These are phyloP conservation scores for Threskiornis aethiopicus DNA, from an alignment of 2,797 vertebrate genomes.

Conservation along the genomic window DNA sequence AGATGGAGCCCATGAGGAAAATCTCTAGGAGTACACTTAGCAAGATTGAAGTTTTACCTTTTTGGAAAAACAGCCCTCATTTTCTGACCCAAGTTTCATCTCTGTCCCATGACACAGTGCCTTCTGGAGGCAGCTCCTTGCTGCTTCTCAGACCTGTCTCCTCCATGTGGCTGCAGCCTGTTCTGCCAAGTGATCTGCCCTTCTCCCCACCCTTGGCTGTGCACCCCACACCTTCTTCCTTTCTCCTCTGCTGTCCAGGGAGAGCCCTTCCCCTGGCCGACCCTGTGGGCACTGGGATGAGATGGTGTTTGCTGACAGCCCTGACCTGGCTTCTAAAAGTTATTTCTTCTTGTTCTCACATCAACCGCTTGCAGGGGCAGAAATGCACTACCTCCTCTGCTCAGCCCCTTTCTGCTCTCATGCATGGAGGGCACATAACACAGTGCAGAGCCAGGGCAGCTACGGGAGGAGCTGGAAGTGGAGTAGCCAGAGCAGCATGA, in stretches of 20 bases:
- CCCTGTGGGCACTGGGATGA: not conserved
- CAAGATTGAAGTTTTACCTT: not conserved
- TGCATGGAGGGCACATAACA: not conserved
- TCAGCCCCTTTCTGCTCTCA: not conserved
- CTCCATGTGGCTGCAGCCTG: not conserved
- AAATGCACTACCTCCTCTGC: not conserved
- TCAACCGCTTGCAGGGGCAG: not conserved
- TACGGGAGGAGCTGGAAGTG: rapidly evolving
- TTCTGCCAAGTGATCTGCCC: not conserved
- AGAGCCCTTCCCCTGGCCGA: not conserved
- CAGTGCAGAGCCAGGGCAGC: not conserved
- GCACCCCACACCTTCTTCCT: not conserved
- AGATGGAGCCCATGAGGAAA: not conserved
- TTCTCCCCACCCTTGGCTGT: not conserved
- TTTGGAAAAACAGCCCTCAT: not conserved
- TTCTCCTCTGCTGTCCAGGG: not conserved
- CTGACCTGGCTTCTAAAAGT: not conserved
- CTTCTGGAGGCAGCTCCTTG: not conserved
- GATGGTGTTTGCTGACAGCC: not conserved
- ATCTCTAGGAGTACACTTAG: not conserved
- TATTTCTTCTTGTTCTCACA: not conserved
- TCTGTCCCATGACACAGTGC: rapidly evolving
- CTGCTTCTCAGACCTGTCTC: not conserved
- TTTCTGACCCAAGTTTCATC: not conserved
- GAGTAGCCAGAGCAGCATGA: not conserved